Evolutionary conservation across 2,113 vertebrate species (phyloP), one percentile per base, ranked within the genome.

Genomic region (Calypte anna): DNA sequence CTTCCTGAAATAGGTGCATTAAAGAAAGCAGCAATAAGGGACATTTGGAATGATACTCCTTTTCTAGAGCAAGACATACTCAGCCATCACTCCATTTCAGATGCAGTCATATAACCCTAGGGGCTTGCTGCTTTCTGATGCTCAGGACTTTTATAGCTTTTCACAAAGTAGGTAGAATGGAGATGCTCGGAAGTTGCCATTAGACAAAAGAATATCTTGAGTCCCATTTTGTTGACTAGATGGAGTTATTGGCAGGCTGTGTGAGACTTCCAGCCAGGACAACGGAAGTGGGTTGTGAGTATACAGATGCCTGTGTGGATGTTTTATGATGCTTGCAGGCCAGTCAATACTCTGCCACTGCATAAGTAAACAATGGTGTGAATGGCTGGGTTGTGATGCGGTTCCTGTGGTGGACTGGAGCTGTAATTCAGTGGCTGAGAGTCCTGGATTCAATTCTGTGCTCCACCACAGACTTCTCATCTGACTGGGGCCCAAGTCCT

Each of bases 401-500:
- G 36, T 23, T 66, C 21, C 38, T 61, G 51, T 14, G 75, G 22
- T 59, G 64, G 48, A 51, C 40, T 64, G 46, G n/a, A 91, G 70
- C 86, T 93, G 67, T 51, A 59, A 30, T 89, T 76, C 69, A 61
- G 63, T 66, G 80, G 59, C 59, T 78, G 86, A 64, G 40, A 84
- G 73, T 68, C 78, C 67, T 90, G 88, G 57, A 82, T 82, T 81
- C 61, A 40, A 16, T 91, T 82, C 83, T 70, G 2, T 70, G 72
- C 82, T 66, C 54, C 31, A 50, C 63, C 88, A 66, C 87, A 77
- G 79, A 38, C 74, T 74, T 86, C 66, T 66, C 85, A 31, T 36
- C 44, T 46, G 54, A 70, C 44, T 73, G 72, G 31, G 46, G 36
- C 68, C 57, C 30, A 44, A 16, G 72, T 92, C 59, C 70, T 59